Evolutionary conservation across 1,140 invertebrate genomes (phyloP).

Genomic region (Drosophila novamexicana): DNA sequence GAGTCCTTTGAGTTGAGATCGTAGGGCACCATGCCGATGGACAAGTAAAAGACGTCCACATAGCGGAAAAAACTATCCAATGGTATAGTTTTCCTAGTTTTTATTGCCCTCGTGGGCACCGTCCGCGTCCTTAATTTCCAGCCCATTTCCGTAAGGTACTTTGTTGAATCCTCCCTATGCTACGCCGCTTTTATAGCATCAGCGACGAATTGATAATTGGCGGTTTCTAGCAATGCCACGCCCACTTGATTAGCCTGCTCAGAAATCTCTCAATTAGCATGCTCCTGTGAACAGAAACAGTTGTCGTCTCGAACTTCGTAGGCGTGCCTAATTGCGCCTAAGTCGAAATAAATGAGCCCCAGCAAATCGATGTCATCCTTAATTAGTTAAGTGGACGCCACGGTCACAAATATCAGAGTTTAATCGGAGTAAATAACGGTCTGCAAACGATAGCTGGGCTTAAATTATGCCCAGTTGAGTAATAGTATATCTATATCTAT

Average conservation of each 20-base stretch:
- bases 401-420: slow-evolving; percentile 47
- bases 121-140: slow-evolving; percentile 3
- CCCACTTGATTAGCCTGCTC: slow-evolving; percentile 60
- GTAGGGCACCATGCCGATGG: slow-evolving; percentile 70
- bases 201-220: slow-evolving; percentile 64
- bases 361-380: slow-evolving; percentile 46
- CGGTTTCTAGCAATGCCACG: slow-evolving; percentile 33
- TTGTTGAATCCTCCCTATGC: background rate
- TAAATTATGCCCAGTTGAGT: background rate
- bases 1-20: slow-evolving; percentile 2
- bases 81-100: slow-evolving; percentile 14
- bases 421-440: slow-evolving; percentile 19
- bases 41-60: slow-evolving; percentile 60
- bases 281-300: slow-evolving; percentile 60
- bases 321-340: slow-evolving; percentile 63
- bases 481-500: no score
- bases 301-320: slow-evolving; percentile 44
- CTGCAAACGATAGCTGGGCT: background rate
- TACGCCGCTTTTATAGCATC: slow-evolving; percentile 23
- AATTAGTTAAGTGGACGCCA: slow-evolving; percentile 36
- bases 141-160: background rate
- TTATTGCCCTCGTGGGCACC: background rate
- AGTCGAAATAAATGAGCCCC: slow-evolving; percentile 70
- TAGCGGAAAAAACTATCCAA: slow-evolving; percentile 48
- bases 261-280: slow-evolving; percentile 71